phyloP scores from a whole-genome alignment of 2,113 vertebrate genomes.

The Indri indri region DNA sequence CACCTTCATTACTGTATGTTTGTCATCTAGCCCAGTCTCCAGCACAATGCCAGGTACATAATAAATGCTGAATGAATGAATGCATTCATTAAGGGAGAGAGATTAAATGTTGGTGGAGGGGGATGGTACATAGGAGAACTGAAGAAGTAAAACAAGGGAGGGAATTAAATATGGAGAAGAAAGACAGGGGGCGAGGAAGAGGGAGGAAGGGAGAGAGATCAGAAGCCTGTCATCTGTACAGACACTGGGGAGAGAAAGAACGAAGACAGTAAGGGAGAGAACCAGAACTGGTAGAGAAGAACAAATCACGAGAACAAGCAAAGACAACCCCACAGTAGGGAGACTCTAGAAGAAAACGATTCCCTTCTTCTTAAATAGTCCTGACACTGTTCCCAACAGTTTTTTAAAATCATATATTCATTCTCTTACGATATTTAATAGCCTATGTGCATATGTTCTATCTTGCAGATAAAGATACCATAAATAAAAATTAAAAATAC shows the following conservation, averaged over 20 bases:
- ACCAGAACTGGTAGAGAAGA: background rate
- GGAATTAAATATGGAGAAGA: slow-evolving; percentile 16
- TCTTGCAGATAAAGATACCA: background rate
- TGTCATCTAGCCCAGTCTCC: background rate
- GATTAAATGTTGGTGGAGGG: background rate
- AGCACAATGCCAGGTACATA: background rate
- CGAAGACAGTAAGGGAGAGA: background rate
- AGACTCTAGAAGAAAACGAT: background rate
- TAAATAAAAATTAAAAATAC: background rate
- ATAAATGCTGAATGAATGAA: slow-evolving; percentile 46
- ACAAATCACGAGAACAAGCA: background rate
- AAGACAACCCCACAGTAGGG: background rate
- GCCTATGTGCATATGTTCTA: background rate
- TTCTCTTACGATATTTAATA: background rate
- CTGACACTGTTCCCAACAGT: background rate
- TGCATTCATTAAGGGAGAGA: background rate
- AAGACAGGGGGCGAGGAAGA: background rate
- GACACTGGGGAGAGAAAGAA: background rate
- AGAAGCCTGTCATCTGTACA: background rate
- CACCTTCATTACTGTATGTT: background rate
- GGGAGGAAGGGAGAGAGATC: background rate
- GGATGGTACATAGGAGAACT: background rate
- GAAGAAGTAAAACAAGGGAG: background rate
- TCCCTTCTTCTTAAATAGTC: background rate
- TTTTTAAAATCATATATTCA: background rate